Evolutionary conservation across 2,113 vertebrate genomes (phyloP).

Genomic region (Cyprinodon variegatus): DNA sequence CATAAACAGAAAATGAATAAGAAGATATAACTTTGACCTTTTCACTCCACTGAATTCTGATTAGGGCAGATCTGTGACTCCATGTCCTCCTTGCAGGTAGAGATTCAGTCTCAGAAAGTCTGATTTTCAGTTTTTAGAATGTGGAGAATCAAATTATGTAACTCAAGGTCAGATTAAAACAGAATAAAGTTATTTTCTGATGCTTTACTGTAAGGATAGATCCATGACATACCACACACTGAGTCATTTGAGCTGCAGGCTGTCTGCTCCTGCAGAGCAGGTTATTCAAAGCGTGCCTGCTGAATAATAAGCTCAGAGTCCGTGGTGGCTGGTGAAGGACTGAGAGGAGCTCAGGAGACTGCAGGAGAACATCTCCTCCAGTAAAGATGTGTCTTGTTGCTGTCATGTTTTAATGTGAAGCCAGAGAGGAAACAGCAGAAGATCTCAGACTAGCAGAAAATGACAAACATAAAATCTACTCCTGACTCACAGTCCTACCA

Average conservation of each 20-base stretch:
- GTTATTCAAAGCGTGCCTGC: not conserved
- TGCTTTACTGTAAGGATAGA: not conserved
- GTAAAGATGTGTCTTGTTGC: slow-evolving; percentile 7
- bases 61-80: not conserved
- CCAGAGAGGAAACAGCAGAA: too few species aligned
- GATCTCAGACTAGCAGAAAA: too few species aligned
- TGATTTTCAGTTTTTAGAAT: not conserved
- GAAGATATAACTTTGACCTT: slow-evolving; percentile 18
- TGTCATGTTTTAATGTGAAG: too few species aligned
- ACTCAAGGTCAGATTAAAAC: not conserved
- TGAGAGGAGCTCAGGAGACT: slow-evolving; percentile 29
- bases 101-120: not conserved
- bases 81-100: not conserved
- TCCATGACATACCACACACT: not conserved
- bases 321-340: not conserved
- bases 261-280: not conserved
- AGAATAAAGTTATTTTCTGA: not conserved
- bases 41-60: not conserved
- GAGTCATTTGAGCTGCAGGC: not conserved
- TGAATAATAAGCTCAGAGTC: not conserved
- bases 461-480: too few species aligned
- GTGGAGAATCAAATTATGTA: not conserved
- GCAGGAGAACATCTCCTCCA: not conserved
- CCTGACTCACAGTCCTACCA: too few species aligned
- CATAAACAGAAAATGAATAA: not conserved